These are phyloP conservation scores for Atta texana DNA, from an alignment of 1,140 invertebrate genomes.

Conservation along the genomic window DNA sequence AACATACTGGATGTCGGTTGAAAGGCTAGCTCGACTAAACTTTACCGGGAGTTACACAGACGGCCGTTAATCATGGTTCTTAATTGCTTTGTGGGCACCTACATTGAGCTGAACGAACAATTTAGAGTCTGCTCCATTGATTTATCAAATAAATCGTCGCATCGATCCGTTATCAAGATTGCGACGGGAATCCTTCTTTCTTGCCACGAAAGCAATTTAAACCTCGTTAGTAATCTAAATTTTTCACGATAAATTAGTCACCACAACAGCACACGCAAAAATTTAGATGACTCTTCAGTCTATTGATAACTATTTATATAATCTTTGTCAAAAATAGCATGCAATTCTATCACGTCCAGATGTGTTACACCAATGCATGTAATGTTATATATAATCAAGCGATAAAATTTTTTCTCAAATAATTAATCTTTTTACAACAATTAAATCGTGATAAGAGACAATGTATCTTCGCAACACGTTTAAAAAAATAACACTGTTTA, in stretches of 20 bases:
- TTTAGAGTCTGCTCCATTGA: constrained; percentile 73
- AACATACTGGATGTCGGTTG: constrained; percentile 45
- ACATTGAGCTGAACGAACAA: constrained; percentile 71
- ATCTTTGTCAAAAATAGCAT: not conserved
- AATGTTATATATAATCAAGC: not conserved
- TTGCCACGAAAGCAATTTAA: constrained; percentile 66
- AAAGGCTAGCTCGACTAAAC: constrained; percentile 60
- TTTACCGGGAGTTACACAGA: constrained; percentile 66
- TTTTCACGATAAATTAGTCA: constrained; percentile 37
- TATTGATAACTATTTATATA: not conserved
- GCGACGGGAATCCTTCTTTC: constrained; percentile 56
- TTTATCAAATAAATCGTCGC: constrained; percentile 77
- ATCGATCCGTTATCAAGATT: constrained; percentile 65
- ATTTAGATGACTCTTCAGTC: not conserved
- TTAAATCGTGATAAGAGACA: not conserved
- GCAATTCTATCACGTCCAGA: not conserved
- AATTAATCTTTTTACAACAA: not conserved
- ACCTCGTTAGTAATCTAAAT: constrained; percentile 68
- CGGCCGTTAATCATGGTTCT: constrained; percentile 77
- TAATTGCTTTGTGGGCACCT: constrained; percentile 75
- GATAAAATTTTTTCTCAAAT: not conserved
- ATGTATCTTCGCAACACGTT: not conserved
- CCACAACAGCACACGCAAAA: not conserved
- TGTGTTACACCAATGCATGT: not conserved
- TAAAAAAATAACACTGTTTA: constrained; percentile 21